phyloP scores from a whole-genome alignment of 1,140 invertebrate species.

The Drosophila melanica region DNA sequence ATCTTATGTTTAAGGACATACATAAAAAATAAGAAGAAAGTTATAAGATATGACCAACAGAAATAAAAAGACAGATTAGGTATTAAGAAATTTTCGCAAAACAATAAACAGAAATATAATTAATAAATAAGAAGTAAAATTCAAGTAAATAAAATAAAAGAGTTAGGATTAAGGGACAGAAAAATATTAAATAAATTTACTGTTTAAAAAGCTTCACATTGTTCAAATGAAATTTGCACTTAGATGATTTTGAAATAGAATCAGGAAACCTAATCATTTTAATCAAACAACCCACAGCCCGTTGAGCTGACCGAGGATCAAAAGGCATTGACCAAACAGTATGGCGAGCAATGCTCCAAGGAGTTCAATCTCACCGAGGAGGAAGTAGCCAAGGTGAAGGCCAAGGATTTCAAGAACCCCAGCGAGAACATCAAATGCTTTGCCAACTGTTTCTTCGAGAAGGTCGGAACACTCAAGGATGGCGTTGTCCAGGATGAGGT shows the following conservation, averaged over 20 bases:
- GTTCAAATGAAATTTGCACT: no score
- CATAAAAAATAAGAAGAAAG: neutral
- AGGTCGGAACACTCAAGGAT: constrained; percentile 63
- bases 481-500: constrained; percentile 38
- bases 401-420: constrained; percentile 64
- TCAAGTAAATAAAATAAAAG: no score
- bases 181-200: no score
- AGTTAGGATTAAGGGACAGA: no score
- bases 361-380: constrained; percentile 63
- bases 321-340: constrained; percentile 59
- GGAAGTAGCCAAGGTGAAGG: constrained; percentile 61
- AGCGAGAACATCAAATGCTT: constrained; percentile 76
- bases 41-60: no score
- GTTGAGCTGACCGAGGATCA: constrained; percentile 64
- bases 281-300: constrained; percentile 34
- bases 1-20: no score
- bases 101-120: no score
- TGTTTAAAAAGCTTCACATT: no score
- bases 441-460: constrained; percentile 75
- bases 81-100: no score
- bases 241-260: neutral
- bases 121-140: no score
- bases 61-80: no score
- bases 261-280: neutral
- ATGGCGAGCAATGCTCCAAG: constrained; percentile 53